phyloP scores from a whole-genome alignment of 2,797 vertebrate species.

The Acridotheres tristis region DNA sequence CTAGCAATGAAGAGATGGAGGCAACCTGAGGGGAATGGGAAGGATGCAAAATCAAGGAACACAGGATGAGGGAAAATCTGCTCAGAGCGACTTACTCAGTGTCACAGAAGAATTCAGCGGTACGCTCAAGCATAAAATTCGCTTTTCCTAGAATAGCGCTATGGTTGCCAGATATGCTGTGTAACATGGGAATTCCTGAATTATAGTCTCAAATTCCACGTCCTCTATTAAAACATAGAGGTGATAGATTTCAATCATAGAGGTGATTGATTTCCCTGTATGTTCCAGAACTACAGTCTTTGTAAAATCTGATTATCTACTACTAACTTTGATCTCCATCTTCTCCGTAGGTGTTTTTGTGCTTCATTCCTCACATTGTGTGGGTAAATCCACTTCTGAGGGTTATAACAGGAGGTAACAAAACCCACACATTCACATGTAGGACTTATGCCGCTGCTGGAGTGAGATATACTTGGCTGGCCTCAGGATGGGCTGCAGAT shows the following conservation, averaged over 20 bases:
- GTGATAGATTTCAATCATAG: background rate
- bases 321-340: background rate
- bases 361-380: background rate
- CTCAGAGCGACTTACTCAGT: background rate
- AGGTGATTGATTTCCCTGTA: background rate
- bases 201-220: background rate
- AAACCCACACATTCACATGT: background rate
- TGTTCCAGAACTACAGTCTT: background rate
- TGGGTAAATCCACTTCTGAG: background rate
- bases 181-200: background rate
- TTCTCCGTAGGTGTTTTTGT: background rate
- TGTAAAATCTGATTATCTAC: background rate
- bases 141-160: background rate
- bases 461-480: background rate
- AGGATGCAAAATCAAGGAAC: conserved; percentile 39
- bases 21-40: conserved; percentile 6
- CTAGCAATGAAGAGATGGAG: conserved; percentile 16
- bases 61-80: conserved; percentile 39
- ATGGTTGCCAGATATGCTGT: conserved; percentile 4
- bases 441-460: background rate
- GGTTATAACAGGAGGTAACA: background rate
- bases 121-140: background rate
- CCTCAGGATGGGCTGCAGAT: background rate
- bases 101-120: background rate
- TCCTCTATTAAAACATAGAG: background rate